These are phyloP conservation scores for Trichopoda pennipes DNA, from an alignment of 2,888 invertebrate species.

Conservation along the genomic window DNA sequence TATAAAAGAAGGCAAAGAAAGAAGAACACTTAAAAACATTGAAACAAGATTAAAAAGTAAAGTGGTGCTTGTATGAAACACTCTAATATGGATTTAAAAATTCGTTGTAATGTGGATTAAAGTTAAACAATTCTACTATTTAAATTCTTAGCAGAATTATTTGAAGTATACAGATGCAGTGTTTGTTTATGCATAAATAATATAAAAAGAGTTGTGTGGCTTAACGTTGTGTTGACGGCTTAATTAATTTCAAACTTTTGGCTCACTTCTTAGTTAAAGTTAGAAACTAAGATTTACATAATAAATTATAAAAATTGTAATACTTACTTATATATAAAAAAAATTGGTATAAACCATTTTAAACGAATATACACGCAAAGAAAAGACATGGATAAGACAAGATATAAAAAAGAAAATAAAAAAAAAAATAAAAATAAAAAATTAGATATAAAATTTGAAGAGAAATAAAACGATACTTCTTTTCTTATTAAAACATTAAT, in stretches of 20 bases:
- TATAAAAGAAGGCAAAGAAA: constrained; percentile 9
- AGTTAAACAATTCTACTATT: constrained; percentile 34
- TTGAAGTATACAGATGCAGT: neutral
- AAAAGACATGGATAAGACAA: too few relatives aligned
- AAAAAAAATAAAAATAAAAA: too few relatives aligned
- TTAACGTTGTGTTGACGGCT: constrained; percentile 26
- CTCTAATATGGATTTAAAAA: constrained; percentile 25
- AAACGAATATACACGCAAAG: too few relatives aligned
- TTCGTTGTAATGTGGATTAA: constrained; percentile 5
- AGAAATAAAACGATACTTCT: too few relatives aligned
- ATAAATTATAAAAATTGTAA: neutral
- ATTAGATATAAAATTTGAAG: too few relatives aligned
- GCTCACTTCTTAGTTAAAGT: neutral
- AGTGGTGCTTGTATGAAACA: constrained; percentile 39
- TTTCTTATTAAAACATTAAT: too few relatives aligned
- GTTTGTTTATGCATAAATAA: neutral
- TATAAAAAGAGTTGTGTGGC: neutral
- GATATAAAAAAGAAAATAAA: too few relatives aligned
- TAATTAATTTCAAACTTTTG: constrained; percentile 42
- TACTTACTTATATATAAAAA: too few relatives aligned
- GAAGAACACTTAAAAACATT: constrained; percentile 30
- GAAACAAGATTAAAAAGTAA: constrained; percentile 61
- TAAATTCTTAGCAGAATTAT: constrained; percentile 25
- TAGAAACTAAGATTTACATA: constrained; percentile 1
- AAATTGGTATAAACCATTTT: too few relatives aligned